These are phyloP conservation scores for Diogma glabrata DNA, from an alignment of 2,888 invertebrate genomes.

Conservation along the genomic window DNA sequence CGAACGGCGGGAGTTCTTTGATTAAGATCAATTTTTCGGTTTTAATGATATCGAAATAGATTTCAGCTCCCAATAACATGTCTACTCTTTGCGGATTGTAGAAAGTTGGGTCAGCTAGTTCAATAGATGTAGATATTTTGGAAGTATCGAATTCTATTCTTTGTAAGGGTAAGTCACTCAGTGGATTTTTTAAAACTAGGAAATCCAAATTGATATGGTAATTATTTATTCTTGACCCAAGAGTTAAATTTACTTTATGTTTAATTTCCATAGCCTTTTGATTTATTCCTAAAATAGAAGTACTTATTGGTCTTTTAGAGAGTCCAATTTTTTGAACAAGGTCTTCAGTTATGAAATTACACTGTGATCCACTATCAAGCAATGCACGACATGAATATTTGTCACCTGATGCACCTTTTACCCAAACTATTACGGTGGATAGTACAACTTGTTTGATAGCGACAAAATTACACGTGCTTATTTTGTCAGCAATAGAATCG, in stretches of 20 bases:
- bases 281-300: background rate
- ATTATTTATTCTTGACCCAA: background rate
- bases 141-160: background rate
- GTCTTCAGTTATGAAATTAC: background rate
- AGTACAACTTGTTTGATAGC: background rate
- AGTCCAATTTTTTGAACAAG: background rate
- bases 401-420: background rate
- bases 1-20: background rate
- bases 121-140: background rate
- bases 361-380: background rate
- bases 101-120: background rate
- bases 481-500: background rate
- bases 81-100: background rate
- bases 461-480: background rate
- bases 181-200: background rate
- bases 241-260: background rate
- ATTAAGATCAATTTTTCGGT: background rate
- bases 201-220: background rate
- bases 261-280: background rate
- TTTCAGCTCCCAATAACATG: slow-evolving; percentile 3
- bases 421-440: background rate
- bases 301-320: background rate
- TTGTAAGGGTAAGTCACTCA: background rate
- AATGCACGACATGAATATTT: background rate
- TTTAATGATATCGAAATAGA: background rate